phyloP scores from a whole-genome alignment of 2,797 vertebrate genomes.

The Micropoecilia bifurca region DNA sequence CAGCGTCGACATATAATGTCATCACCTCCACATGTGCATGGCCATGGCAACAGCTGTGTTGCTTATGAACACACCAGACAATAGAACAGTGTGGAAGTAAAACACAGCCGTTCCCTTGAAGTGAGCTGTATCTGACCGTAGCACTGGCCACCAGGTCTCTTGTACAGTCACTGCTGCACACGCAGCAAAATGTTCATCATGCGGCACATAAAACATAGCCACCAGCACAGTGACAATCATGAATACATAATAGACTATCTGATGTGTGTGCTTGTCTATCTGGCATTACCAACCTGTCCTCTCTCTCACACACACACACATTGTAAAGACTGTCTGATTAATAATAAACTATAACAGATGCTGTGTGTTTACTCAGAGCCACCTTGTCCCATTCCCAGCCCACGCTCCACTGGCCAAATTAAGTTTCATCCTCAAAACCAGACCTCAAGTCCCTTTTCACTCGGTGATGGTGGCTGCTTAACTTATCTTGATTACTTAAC shows the following conservation, averaged over 20 bases:
- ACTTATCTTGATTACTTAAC: conserved; percentile 34
- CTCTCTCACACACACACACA: conserved; percentile 13
- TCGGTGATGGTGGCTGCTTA: conserved; percentile 8
- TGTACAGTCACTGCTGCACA: not conserved
- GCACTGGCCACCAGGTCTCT: conserved; percentile 8
- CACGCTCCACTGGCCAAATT: conserved; percentile 42
- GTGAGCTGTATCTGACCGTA: conserved; percentile 29
- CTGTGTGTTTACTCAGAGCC: conserved; percentile 38
- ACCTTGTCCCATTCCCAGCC: conserved; percentile 23
- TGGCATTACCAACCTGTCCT: conserved; percentile 20
- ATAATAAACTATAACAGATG: conserved; percentile 48
- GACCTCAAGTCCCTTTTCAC: conserved; percentile 8
- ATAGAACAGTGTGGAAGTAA: conserved; percentile 11
- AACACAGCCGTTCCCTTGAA: conserved; percentile 6
- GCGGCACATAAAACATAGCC: conserved; percentile 24
- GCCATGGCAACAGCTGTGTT: not conserved
- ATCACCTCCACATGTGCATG: conserved; percentile 22
- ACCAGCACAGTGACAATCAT: conserved; percentile 29
- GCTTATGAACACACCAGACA: conserved; percentile 6
- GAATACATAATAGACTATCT: conserved; percentile 49
- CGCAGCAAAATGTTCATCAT: conserved; percentile 19
- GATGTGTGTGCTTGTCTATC: conserved; percentile 36
- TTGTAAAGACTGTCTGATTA: conserved; percentile 30
- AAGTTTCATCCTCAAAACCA: conserved; percentile 34
- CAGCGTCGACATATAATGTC: not conserved